phyloP scores from a whole-genome alignment of 2,888 invertebrate species.

The Chironomus tentans region DNA sequence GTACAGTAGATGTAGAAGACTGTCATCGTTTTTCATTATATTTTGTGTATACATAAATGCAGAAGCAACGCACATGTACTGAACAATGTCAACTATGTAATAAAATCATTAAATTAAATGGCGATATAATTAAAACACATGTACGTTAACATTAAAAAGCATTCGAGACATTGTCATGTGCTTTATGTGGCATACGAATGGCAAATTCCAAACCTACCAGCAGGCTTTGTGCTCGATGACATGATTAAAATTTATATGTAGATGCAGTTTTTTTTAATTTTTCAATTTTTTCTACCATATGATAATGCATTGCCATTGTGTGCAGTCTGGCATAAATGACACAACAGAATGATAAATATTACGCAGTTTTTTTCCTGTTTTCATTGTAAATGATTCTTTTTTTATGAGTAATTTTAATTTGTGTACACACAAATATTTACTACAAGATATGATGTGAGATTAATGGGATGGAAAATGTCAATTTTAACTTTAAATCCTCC shows the following conservation, averaged over 20 bases:
- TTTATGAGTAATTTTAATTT: too few relatives aligned
- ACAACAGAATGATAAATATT: not conserved
- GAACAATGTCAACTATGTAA: constrained; percentile 8
- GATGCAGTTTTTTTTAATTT: not conserved
- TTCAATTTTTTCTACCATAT: not conserved
- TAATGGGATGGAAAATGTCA: too few relatives aligned
- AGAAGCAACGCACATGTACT: not conserved
- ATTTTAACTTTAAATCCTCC: too few relatives aligned
- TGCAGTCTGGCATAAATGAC: not conserved
- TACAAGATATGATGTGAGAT: too few relatives aligned
- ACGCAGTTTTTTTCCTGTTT: too few relatives aligned
- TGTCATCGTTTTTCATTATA: not conserved
- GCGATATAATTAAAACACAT: constrained; percentile 20
- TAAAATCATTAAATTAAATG: constrained; percentile 24
- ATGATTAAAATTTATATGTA: constrained; percentile 5
- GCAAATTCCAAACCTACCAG: not conserved
- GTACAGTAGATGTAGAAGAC: not conserved
- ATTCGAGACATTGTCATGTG: constrained; percentile 8
- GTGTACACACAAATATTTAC: too few relatives aligned
- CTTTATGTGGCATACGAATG: not conserved
- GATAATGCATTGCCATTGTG: not conserved
- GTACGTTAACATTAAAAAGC: constrained; percentile 1
- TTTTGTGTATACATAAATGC: too few relatives aligned
- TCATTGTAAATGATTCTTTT: too few relatives aligned
- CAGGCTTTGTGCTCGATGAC: not conserved